Evolutionary conservation across 2,888 invertebrate genomes (phyloP).

Genomic region (Sarcophaga rosellei): DNA sequence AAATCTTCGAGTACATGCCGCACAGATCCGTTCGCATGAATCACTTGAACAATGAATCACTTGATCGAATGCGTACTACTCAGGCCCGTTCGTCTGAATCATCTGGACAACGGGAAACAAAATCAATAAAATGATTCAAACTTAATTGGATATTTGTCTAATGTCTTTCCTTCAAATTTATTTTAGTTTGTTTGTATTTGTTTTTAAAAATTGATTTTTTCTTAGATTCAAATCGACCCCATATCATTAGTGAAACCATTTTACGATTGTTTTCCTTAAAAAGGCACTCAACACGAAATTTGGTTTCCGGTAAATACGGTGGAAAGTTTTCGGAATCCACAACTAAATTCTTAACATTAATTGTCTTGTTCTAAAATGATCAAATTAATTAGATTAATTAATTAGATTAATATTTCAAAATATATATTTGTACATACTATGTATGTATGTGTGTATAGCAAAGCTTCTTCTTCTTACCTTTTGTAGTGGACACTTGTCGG

Average conservation of each 20-base stretch:
- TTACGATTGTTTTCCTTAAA: neutral
- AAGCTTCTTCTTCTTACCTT: neutral
- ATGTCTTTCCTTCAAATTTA: too few relatives aligned
- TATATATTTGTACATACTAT: neutral
- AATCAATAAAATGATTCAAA: too few relatives aligned
- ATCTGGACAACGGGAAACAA: too few relatives aligned
- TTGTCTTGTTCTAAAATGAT: neutral
- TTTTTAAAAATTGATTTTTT: conserved; percentile 4
- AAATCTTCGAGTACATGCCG: too few relatives aligned
- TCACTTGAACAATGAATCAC: too few relatives aligned
- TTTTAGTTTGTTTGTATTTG: too few relatives aligned
- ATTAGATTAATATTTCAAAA: neutral
- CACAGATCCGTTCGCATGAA: too few relatives aligned
- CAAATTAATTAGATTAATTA: too few relatives aligned
- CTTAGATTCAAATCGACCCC: conserved; percentile 7
- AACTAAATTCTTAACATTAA: conserved; percentile 8
- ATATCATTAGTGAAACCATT: neutral
- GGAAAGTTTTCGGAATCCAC: conserved; percentile 34
- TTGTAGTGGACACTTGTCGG: conserved; percentile 9
- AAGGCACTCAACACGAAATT: conserved; percentile 19
- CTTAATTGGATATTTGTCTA: too few relatives aligned
- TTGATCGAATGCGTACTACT: too few relatives aligned
- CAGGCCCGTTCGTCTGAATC: too few relatives aligned
- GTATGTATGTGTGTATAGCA: too few relatives aligned
- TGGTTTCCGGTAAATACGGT: conserved; percentile 47